Conservation (phyloP, 2,113 vertebrate species). For the Oryzias curvinotus region DNA sequence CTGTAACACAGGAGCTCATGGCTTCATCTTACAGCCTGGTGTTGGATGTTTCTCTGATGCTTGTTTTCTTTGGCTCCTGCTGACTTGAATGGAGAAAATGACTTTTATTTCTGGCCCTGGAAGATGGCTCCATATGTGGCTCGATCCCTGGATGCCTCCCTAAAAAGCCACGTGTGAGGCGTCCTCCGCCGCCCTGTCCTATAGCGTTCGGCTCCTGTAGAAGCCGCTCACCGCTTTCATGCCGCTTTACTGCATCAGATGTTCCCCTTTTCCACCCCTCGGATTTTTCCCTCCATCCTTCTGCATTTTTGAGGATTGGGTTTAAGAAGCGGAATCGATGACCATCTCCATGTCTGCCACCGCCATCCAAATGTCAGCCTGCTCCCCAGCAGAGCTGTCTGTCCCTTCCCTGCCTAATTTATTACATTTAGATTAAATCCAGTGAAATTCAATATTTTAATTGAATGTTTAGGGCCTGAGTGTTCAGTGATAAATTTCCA, state of each 20-base stretch:
- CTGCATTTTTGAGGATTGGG: conserved; percentile 21
- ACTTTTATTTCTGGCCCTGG: too few species aligned
- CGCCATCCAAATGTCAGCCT: conserved; percentile 49
- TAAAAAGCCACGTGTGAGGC: too few species aligned
- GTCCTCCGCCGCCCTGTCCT: too few species aligned
- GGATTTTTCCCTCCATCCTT: conserved; percentile 5
- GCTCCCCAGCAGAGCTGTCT: conserved; percentile 79
- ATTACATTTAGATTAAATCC: conserved; percentile 98
- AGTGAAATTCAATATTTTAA: conserved; percentile 96
- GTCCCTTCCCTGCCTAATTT: conserved; percentile 92
- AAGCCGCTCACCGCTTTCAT: neutral
- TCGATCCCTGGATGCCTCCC: too few species aligned
- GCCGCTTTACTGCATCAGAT: neutral
- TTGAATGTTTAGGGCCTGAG: conserved; percentile 97
- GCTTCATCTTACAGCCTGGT: neutral
- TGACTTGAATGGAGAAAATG: too few species aligned
- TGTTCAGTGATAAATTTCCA: conserved; percentile 95
- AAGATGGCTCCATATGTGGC: too few species aligned
- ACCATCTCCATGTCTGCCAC: conserved; percentile 43
- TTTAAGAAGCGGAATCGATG: conserved; percentile 36
- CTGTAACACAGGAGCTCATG: neutral
- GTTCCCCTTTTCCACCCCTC: conserved; percentile 14
- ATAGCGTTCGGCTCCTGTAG: too few species aligned
- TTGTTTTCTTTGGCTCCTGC: too few species aligned
- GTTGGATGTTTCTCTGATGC: neutral